phyloP scores from a whole-genome alignment of 2,888 invertebrate genomes.

The Drosophila anomalata region DNA sequence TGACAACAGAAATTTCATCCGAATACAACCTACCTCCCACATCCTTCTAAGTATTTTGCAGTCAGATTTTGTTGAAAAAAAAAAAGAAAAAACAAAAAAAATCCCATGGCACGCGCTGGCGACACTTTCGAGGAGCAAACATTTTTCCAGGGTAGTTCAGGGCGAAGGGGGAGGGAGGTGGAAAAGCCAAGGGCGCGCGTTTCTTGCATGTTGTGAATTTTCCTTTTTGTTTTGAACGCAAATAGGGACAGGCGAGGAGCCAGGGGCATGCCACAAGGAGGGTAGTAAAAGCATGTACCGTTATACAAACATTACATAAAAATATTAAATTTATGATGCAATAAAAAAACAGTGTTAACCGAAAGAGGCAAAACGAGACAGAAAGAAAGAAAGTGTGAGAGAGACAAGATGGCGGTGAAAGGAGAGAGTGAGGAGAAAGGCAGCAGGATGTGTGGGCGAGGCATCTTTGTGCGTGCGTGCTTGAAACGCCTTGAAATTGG shows the following conservation, averaged over 20 bases:
- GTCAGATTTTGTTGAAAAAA: slow-evolving; percentile 56
- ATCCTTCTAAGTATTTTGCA: slow-evolving; percentile 7
- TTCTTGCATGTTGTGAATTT: slow-evolving; percentile 62
- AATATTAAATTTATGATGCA: slow-evolving; percentile 79
- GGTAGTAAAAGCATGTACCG: slow-evolving; percentile 74
- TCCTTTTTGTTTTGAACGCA: slow-evolving; percentile 30
- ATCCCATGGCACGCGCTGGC: slow-evolving; percentile 71
- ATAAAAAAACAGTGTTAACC: slow-evolving; percentile 77
- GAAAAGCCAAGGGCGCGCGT: slow-evolving; percentile 49
- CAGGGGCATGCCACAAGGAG: slow-evolving; percentile 44
- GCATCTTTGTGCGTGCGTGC: slow-evolving; percentile 60
- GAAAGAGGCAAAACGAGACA: slow-evolving; percentile 11
- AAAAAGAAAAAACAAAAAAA: slow-evolving; percentile 55
- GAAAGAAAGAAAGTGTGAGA: slow-evolving; percentile 14
- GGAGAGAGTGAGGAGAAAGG: background rate
- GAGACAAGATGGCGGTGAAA: background rate
- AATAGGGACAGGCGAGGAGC: slow-evolving; percentile 7
- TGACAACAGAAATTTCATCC: slow-evolving; percentile 68
- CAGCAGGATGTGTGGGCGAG: slow-evolving; percentile 39
- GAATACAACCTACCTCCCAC: slow-evolving; percentile 1
- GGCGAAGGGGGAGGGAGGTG: background rate
- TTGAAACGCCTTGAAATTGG: slow-evolving; percentile 56
- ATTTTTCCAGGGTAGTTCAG: slow-evolving; percentile 34
- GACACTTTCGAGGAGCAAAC: slow-evolving; percentile 74
- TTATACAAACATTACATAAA: slow-evolving; percentile 80